A percentile compares a stretch with the other conserved stretches of the same genome.
These are phyloP conservation scores for Tachina fera DNA, from an alignment of 2,888 invertebrate species.

Conservation along the genomic window DNA sequence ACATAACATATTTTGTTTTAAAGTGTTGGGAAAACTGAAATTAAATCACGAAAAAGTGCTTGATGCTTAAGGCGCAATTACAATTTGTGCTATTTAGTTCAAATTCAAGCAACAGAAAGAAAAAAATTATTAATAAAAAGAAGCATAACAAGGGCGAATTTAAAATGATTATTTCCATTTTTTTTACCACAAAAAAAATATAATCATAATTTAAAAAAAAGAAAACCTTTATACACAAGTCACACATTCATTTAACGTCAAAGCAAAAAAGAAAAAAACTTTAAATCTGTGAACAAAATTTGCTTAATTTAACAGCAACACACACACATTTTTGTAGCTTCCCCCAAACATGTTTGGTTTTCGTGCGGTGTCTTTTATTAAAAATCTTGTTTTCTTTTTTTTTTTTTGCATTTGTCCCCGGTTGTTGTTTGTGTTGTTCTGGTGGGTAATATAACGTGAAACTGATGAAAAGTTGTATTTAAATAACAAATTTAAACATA, in stretches of 20 bases:
- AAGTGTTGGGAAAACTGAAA: background rate
- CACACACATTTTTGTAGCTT: background rate
- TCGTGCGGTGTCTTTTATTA: conserved; percentile 1
- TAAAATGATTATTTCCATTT: background rate
- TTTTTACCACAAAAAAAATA: background rate
- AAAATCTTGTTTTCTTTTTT: conserved; percentile 1
- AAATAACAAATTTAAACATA: background rate
- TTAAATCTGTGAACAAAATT: conserved; percentile 16
- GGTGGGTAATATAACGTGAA: background rate
- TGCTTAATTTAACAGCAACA: background rate
- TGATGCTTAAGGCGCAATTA: background rate
- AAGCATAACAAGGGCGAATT: background rate
- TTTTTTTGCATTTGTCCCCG: background rate
- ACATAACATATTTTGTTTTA: background rate
- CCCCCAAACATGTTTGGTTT: background rate
- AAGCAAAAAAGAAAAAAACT: background rate
- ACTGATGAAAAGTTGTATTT: conserved; percentile 7
- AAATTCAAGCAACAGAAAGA: background rate
- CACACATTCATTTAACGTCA: conserved; percentile 7
- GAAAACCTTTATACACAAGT: background rate
- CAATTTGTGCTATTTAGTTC: background rate
- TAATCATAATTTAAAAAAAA: background rate
- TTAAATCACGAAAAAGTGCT: conserved; percentile 9
- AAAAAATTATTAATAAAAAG: background rate
- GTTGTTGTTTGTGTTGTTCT: too few species aligned